Evolutionary conservation across 2,797 vertebrate genomes (phyloP).

Genomic region (Falco cherrug): DNA sequence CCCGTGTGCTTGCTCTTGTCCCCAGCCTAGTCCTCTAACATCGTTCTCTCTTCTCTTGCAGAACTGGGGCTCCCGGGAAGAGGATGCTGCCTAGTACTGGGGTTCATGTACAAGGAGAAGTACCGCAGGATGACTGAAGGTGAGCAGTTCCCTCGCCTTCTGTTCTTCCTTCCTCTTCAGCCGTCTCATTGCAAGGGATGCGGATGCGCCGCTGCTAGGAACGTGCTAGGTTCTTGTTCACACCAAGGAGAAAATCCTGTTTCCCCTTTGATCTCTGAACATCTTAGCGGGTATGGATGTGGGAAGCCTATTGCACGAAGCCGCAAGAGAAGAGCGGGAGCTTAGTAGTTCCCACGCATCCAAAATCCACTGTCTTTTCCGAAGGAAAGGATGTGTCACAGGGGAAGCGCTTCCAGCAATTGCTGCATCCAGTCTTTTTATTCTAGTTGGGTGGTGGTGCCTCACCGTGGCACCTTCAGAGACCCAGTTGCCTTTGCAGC

Average conservation of each 20-base stretch:
- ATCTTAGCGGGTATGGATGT: accelerated
- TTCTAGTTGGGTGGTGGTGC: background rate
- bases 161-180: background rate
- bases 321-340: background rate
- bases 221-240: background rate
- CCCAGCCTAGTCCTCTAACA: background rate
- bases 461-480: background rate
- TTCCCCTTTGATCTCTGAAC: background rate
- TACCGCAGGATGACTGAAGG: slow-evolving; percentile 85
- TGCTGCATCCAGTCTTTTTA: background rate
- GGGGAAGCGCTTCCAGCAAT: background rate
- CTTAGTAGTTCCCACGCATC: background rate
- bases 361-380: background rate
- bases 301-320: background rate
- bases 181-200: background rate
- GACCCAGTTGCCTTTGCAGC: background rate
- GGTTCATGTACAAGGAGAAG: slow-evolving; percentile 84
- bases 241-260: background rate
- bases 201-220: background rate
- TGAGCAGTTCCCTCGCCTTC: slow-evolving; percentile 60
- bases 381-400: background rate
- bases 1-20: background rate
- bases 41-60: slow-evolving; percentile 68
- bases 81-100: slow-evolving; percentile 82
- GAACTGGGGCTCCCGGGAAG: slow-evolving; percentile 80